Evolutionary conservation across 2,888 invertebrate species (phyloP).

Genomic region (Drosophila borborema): DNA sequence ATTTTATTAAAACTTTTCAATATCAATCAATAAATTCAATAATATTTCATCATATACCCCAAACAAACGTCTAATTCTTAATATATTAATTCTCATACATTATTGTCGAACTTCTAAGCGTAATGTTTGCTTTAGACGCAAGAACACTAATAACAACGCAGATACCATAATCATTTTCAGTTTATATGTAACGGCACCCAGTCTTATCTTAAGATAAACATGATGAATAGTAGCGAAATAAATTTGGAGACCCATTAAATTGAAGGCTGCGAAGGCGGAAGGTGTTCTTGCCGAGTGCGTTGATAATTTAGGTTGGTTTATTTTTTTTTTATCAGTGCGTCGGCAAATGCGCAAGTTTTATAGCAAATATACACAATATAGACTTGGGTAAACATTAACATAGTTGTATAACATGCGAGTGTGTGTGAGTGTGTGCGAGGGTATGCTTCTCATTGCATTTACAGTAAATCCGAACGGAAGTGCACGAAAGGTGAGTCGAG

Average conservation of each 20-base stretch:
- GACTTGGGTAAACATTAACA: neutral
- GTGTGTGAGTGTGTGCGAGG: neutral
- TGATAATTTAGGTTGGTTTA: conserved; percentile 6
- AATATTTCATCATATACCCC: neutral
- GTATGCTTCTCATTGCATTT: conserved; percentile 30
- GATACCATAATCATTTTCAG: neutral
- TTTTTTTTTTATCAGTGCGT: conserved; percentile 11
- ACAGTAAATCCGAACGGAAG: conserved; percentile 55
- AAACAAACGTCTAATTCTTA: too few species aligned
- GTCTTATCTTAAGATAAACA: conserved; percentile 36
- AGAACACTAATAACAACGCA: neutral
- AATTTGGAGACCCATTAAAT: conserved; percentile 27
- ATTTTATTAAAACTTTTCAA: neutral
- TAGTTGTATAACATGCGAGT: conserved; percentile 8
- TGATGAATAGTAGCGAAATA: conserved; percentile 45
- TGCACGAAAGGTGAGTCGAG: conserved; percentile 50
- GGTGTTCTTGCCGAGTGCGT: conserved; percentile 2
- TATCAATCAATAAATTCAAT: neutral
- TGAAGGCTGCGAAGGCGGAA: conserved; percentile 8
- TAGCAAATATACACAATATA: neutral
- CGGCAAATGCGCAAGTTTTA: conserved; percentile 1
- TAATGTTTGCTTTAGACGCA: conserved; percentile 6
- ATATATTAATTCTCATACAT: neutral
- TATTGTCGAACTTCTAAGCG: neutral
- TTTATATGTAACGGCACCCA: conserved; percentile 1